Conservation (phyloP, 2,888 invertebrate genomes). For the Tryphoninae sp. region DNA sequence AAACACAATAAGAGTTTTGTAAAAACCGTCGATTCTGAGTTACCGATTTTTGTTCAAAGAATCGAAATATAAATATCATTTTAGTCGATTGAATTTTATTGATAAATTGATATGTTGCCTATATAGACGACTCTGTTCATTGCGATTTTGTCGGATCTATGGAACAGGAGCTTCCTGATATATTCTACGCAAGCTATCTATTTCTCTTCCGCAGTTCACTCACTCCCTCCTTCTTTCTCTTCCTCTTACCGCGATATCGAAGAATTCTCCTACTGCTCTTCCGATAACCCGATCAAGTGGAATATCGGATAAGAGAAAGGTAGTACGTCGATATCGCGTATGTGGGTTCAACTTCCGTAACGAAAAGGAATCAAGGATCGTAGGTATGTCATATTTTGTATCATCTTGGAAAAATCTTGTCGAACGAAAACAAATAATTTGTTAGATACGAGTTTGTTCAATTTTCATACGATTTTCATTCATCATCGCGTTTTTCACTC, state of each 20-base stretch:
- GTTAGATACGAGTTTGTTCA: too few relatives aligned
- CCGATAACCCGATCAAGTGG: slow-evolving; percentile 37
- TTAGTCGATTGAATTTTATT: slow-evolving; percentile 34
- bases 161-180: slow-evolving; percentile 4
- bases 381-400: background rate
- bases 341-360: background rate
- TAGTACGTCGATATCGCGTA: background rate
- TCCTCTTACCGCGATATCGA: background rate
- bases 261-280: slow-evolving; percentile 9
- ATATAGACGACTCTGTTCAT: background rate
- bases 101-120: background rate
- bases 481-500: too few relatives aligned
- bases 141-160: slow-evolving; percentile 3
- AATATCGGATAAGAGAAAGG: slow-evolving; percentile 39
- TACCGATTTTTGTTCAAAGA: slow-evolving; percentile 4
- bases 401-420: background rate
- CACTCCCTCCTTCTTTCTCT: background rate
- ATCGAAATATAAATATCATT: slow-evolving; percentile 17
- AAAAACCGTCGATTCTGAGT: too few relatives aligned
- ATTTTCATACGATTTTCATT: too few relatives aligned
- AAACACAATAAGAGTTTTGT: too few relatives aligned
- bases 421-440: too few relatives aligned
- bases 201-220: slow-evolving; percentile 1
- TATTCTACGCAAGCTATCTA: background rate
- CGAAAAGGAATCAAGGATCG: background rate